These are phyloP conservation scores for Ylistrum balloti DNA, from an alignment of 1,140 invertebrate species.

Conservation along the genomic window DNA sequence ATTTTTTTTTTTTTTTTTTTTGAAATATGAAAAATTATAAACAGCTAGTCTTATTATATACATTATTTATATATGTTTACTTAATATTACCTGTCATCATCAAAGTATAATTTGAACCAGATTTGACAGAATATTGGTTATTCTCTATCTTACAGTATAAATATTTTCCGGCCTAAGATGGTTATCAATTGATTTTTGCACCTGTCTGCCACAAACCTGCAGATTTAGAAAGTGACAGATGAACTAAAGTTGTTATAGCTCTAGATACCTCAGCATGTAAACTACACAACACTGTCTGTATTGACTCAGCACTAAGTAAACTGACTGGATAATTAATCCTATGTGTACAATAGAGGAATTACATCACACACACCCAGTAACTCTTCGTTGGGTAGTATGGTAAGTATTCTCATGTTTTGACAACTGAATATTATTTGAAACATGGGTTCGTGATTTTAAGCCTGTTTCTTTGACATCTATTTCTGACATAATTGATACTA, in stretches of 20 bases:
- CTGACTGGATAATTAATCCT: background rate
- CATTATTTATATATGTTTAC: too few relatives aligned
- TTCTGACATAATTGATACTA: background rate
- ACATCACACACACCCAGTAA: too few relatives aligned
- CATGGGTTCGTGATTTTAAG: background rate
- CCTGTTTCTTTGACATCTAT: background rate
- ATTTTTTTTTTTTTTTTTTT: too few relatives aligned
- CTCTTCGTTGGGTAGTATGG: background rate
- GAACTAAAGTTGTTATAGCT: constrained; percentile 10
- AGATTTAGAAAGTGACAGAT: constrained; percentile 16
- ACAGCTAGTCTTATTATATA: too few relatives aligned
- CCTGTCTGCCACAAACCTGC: background rate
- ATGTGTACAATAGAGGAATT: background rate
- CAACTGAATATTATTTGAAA: background rate
- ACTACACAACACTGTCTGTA: background rate
- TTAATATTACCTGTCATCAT: too few relatives aligned
- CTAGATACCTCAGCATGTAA: background rate
- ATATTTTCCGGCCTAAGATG: too few relatives aligned
- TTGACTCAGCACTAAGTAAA: constrained; percentile 26
- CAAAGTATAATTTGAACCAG: too few relatives aligned
- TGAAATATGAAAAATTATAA: too few relatives aligned
- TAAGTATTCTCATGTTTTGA: background rate
- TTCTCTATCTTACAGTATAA: too few relatives aligned
- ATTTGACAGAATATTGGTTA: too few relatives aligned
- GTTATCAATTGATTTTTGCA: background rate